These are phyloP conservation scores for Cyprinodon tularosa DNA, from an alignment of 2,113 vertebrate species.

Conservation along the genomic window DNA sequence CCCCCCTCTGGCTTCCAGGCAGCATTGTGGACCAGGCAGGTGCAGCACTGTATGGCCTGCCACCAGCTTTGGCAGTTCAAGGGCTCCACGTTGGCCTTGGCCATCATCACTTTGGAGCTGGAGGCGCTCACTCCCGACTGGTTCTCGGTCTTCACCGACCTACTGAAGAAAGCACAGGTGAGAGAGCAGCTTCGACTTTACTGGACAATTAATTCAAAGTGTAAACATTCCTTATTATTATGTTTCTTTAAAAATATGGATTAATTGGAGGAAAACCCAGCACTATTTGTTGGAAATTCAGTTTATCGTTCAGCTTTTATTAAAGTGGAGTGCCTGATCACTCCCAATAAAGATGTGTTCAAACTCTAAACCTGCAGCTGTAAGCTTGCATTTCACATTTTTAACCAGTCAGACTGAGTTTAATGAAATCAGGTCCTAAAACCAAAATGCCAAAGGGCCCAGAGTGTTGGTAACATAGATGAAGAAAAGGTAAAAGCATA, in stretches of 20 bases:
- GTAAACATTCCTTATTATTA: background rate
- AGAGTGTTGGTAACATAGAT: background rate
- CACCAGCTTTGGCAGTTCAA: constrained; percentile 98
- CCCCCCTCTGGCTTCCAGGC: constrained; percentile 87
- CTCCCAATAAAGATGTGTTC: too few relatives aligned
- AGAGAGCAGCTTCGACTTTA: constrained; percentile 40
- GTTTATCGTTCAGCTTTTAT: background rate
- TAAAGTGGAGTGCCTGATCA: background rate
- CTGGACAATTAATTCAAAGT: background rate
- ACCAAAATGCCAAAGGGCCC: background rate
- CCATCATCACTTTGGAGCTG: constrained; percentile 97
- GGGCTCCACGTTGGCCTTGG: constrained; percentile 95
- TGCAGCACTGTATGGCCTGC: constrained; percentile 98
- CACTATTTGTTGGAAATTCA: background rate
- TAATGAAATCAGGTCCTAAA: background rate
- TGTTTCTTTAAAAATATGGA: background rate
- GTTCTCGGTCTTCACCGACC: constrained; percentile 86
- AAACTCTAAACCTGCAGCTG: background rate
- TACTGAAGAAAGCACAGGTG: constrained; percentile 94
- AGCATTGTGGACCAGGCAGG: constrained; percentile 92
- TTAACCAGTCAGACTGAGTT: background rate
- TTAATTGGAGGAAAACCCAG: background rate
- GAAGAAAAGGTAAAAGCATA: background rate
- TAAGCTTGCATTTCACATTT: background rate
- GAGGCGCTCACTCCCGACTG: constrained; percentile 87